Base-by-base conservation (phyloP, 2,888 invertebrate species). In the Pyrocoelia pectoralis region DNA sequence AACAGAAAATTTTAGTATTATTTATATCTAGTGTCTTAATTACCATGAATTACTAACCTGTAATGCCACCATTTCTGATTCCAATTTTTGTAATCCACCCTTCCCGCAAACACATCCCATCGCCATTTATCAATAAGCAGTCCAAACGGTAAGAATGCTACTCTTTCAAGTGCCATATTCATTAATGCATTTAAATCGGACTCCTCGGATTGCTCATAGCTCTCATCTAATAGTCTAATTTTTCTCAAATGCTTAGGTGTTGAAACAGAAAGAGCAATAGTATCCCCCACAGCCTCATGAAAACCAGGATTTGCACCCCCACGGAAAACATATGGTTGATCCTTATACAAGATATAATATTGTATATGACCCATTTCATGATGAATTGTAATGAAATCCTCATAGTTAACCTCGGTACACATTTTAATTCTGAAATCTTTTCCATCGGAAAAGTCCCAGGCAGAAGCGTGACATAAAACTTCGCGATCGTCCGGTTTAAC, bases 341-440 rank as follows among this genome's bases (percentile, higher is more conserved):
- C 77, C 40, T 83, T 81, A 70, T 89, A 89, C 62, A 86, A 85
- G 63, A 85, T 82, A 73, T 84, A 88, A 72, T 89, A 89, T 70
- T 89, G 85, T 0, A 89, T 85, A 67, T 89, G 88, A 0, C 88
- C 88, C 77, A 89, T 90, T 79, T 92, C 92, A 71, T 92, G 92
- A 70, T 92, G 91, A 0, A 89, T 87, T 0, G 88, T 89, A 61
- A 85, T 81, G 69, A 89, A 86, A 76, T 88, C 84, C 5, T 82
- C 83, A 68, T 81, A 83, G 0, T 84, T 85, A 8, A 87, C 79
- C 0, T 81, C 77, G 0, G 88, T 86, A 67, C 89, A 89, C 76
- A 88, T 85, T 43, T 61, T 61, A 6, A 61, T 40, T 17, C 61
- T 46, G 24, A 87, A 90, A 77, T 89, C 86, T 46, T 84, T 75